Evolutionary conservation across 2,113 vertebrate species (phyloP).

Genomic region (Mionectes macconnelli): DNA sequence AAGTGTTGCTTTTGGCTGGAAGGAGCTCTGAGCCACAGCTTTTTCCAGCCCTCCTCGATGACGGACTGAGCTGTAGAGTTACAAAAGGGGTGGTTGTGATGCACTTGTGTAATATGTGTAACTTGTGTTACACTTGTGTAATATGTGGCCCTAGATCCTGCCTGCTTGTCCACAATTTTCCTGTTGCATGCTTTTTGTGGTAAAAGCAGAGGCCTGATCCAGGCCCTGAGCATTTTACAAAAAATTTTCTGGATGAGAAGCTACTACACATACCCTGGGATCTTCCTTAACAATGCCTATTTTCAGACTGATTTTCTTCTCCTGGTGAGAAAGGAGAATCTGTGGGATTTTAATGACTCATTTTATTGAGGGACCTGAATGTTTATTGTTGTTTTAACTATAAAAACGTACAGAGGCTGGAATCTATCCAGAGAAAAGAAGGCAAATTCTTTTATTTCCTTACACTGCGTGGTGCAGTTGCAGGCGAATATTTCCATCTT

Average conservation of each 20-base stretch:
- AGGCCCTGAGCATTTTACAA: background rate
- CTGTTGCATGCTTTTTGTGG: background rate
- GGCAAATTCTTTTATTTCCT: background rate
- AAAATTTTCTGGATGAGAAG: background rate
- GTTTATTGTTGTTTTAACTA: conserved; percentile 51
- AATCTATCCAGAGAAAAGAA: conserved; percentile 19
- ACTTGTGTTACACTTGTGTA: background rate
- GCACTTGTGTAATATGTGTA: background rate
- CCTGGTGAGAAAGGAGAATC: background rate
- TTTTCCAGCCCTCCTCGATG: background rate
- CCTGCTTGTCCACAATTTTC: background rate
- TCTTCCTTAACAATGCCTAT: background rate
- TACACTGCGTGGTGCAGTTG: background rate
- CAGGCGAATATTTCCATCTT: background rate
- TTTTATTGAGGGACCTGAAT: conserved; percentile 29
- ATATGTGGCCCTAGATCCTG: background rate
- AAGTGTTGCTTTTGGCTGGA: background rate
- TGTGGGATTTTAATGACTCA: conserved; percentile 2
- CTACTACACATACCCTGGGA: background rate
- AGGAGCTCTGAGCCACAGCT: background rate
- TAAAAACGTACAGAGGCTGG: conserved; percentile 14
- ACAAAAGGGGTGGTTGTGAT: background rate
- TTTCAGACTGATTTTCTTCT: conserved; percentile 24
- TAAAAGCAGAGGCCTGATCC: background rate
- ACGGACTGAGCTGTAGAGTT: background rate